Evolutionary conservation across 2,797 vertebrate genomes (phyloP).

Genomic region (Helarctos malayanus): DNA sequence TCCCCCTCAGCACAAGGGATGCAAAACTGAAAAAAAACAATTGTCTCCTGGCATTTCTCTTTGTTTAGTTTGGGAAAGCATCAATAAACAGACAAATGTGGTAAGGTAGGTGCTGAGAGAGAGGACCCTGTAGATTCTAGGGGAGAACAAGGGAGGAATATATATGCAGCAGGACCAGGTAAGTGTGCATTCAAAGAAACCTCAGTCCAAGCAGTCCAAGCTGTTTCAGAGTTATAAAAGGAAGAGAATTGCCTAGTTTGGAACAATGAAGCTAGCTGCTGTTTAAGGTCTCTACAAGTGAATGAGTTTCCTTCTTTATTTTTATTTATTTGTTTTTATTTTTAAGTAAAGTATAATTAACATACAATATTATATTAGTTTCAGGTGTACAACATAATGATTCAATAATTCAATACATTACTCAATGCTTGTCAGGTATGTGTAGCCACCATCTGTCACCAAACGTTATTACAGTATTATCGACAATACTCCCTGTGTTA

Average conservation of each 20-base stretch:
- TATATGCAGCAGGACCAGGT: background rate
- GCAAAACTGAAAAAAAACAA: background rate
- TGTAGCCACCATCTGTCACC: background rate
- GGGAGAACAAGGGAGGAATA: background rate
- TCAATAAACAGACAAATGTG: background rate
- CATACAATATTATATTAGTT: background rate
- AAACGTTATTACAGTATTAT: background rate
- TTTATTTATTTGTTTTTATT: background rate
- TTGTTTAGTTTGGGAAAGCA: background rate
- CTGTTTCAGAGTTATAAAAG: background rate
- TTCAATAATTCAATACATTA: background rate
- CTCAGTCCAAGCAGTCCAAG: background rate
- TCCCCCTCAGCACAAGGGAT: too few species aligned
- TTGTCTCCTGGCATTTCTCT: background rate
- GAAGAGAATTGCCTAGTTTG: background rate
- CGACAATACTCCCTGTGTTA: background rate
- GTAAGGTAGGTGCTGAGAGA: background rate
- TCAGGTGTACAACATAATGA: background rate
- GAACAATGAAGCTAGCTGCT: background rate
- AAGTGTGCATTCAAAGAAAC: background rate
- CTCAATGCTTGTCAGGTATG: background rate
- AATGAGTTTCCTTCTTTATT: background rate
- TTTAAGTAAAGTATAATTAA: background rate
- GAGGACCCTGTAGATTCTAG: background rate
- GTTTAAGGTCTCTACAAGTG: background rate